Conservation (phyloP, 1,140 invertebrate species). For the Drosophila persimilis region DNA sequence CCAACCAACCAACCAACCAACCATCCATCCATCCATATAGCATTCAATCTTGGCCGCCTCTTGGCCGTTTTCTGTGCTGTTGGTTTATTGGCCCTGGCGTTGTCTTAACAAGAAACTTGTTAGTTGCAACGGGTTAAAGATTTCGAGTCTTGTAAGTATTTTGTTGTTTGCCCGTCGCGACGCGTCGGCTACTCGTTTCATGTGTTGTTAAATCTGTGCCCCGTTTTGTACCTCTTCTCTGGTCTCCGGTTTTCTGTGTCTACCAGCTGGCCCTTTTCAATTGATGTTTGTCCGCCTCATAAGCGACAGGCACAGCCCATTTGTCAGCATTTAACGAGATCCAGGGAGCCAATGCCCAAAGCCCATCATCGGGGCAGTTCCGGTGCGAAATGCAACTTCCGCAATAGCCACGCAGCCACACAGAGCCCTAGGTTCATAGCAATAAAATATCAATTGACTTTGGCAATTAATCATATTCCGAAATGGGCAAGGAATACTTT, state of each 20-base stretch:
- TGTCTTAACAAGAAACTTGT: constrained; percentile 81
- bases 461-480: constrained; percentile 81
- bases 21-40: background rate
- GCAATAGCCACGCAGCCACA: constrained; percentile 5
- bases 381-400: constrained; percentile 69
- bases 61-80: constrained; percentile 30
- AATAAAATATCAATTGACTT: constrained; percentile 83
- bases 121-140: constrained; percentile 75
- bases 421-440: constrained; percentile 24
- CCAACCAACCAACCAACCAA: constrained; percentile 19
- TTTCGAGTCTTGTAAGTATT: constrained; percentile 34
- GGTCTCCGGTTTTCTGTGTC: background rate
- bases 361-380: constrained; percentile 51
- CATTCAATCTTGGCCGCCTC: constrained; percentile 33
- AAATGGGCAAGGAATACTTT: constrained; percentile 61
- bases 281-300: constrained; percentile 52
- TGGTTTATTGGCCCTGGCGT: constrained; percentile 70
- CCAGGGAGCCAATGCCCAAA: constrained; percentile 12
- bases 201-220: constrained; percentile 30
- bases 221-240: background rate
- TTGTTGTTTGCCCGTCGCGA: constrained; percentile 64
- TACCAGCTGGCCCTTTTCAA: constrained; percentile 62
- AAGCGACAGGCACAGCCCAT: constrained; percentile 51
- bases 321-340: constrained; percentile 71
- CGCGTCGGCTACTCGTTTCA: constrained; percentile 55